Evolutionary conservation across 2,797 vertebrate genomes (phyloP), one percentile per base, ranked within the genome.

Genomic region (Ambastaia sidthimunki): DNA sequence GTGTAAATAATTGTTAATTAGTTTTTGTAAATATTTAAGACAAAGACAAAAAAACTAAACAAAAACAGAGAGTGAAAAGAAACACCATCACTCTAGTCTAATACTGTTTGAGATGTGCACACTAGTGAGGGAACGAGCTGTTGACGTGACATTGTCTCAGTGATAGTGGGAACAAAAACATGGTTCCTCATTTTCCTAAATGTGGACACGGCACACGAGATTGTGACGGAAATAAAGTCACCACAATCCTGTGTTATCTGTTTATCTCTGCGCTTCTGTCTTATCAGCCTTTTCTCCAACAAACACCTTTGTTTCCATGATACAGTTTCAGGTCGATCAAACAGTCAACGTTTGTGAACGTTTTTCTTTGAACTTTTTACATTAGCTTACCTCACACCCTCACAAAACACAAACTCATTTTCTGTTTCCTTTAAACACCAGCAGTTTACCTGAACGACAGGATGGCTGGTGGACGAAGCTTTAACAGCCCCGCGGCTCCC

Each of bases 401-500:
- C 52, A 44, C 28, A 55, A 44, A 73, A 80, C 41, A 21, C 69
- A 69, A 19, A 25, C 12, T 19, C 13, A 50, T 54, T 16, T 47
- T 13, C 3, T 4, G 23, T 60, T 71, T 80, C 37, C n/a, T 69
- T 18, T 52, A 72, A 15, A 74, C 3, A 60, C 31, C 25, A 25
- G 16, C 4, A 28, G 31, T 86, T 41, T 93, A 98, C 97, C 97
- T 98, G 96, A 72, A 98, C 91, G 3, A 98, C 93, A 0, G 97
- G 97, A 85, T 99, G 97, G 7, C 97, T 95, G 71, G 96, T 97
- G 0, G 93, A 94, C 0, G 94, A 92, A 0, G 96, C 96, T 86
- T 98, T 99, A 68, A 99, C 97, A 0, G 97, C 96, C 1, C 97
- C 97, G 0, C 97, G 92, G 85, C 97, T 99, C 52, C 97, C 97